Conservation (phyloP, 2,888 invertebrate species). For the Venustoraphidia nigricollis region DNA sequence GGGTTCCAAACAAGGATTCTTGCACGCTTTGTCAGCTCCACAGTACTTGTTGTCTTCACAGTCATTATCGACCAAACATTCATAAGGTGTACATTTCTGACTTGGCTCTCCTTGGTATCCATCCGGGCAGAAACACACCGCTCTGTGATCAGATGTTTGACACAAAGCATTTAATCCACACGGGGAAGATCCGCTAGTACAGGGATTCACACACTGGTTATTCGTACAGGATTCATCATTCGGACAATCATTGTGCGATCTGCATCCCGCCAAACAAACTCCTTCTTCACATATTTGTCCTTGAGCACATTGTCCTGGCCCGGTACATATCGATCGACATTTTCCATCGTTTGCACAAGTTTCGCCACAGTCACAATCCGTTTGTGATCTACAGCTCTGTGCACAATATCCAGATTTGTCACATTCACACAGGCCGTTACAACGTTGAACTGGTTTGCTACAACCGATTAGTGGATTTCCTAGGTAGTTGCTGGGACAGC, state of each 20-base stretch:
- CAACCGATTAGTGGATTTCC: constrained; percentile 74
- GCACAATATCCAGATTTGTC: constrained; percentile 70
- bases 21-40: constrained; percentile 51
- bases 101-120: constrained; percentile 71
- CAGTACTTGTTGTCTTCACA: constrained; percentile 68
- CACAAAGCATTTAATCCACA: constrained; percentile 75
- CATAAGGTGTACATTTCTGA: constrained; percentile 56
- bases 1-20: constrained; percentile 63
- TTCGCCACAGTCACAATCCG: constrained; percentile 71
- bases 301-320: constrained; percentile 49
- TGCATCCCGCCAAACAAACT: constrained; percentile 65
- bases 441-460: constrained; percentile 50
- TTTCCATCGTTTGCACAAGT: constrained; percentile 50
- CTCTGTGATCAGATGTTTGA: constrained; percentile 61
- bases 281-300: constrained; percentile 63
- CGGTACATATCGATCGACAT: constrained; percentile 57
- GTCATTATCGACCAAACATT: constrained; percentile 60
- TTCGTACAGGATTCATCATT: constrained; percentile 58
- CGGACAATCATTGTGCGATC: constrained; percentile 62
- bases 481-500: constrained; percentile 63
- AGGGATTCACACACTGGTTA: constrained; percentile 55
- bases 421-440: constrained; percentile 64
- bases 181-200: constrained; percentile 41
- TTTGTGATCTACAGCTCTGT: constrained; percentile 44
- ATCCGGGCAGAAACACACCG: constrained; percentile 75